Evolutionary conservation across 2,888 invertebrate species (phyloP), one percentile per base, ranked within the genome.

Genomic region (Nysson spinosus): DNA sequence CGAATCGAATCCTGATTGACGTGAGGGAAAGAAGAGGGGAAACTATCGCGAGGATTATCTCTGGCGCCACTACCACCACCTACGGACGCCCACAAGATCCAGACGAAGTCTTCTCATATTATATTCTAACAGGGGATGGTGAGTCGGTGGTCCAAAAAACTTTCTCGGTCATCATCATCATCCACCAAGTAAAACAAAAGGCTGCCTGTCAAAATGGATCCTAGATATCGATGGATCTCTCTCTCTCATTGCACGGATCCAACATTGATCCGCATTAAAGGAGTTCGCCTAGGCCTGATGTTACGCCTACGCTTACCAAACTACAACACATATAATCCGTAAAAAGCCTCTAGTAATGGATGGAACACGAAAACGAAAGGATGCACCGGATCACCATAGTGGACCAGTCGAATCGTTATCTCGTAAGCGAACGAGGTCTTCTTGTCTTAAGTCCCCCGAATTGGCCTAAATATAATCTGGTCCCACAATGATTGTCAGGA

Each of bases 1-100:
- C 82, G 80, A 85, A 80, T 83, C 81, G 83, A 85, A 87, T 87
- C 86, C 85, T 87, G 86, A 87, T 84, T 87, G 86, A 87, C 86
- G 81, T 81, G 77, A 63, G 63, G 73, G 76, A 79, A 75, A 78
- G 76, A 81, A 80, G 79, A 81, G 80, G 80, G 81, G 83, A 79
- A 82, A 81, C 83, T 84, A 85, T 83, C 81, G 72, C 72, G 57
- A 55, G 85, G 85, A 84, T 86, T 86, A 87, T 86, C 85, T 82
- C 73, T 81, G 84, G 86, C 85, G 83, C 86, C 86, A 85, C 81
- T 78, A 82, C 82, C 79, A 78, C 83, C 78, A 80, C 63, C 66
- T 60, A 68, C 70, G 57, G 61, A 70, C 80, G 76, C 77, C 75
- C 73, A 77, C 71, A 66, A 77, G 67, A 72, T 77, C 71, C 64